These are phyloP conservation scores for Equus quagga DNA, from an alignment of 2,113 vertebrate species.

Conservation along the genomic window DNA sequence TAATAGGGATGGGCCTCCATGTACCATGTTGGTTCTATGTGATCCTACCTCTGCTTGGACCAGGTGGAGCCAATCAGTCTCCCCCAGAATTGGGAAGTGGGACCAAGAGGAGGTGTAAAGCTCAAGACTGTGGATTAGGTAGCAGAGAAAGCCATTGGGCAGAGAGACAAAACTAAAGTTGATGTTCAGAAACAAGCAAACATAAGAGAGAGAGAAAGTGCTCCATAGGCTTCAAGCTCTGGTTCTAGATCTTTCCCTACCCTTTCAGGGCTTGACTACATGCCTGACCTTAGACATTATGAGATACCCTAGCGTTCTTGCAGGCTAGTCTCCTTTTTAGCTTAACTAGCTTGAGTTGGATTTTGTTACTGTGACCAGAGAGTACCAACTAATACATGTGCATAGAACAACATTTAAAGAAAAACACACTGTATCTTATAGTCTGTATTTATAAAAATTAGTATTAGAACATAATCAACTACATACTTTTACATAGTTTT, in stretches of 20 bases:
- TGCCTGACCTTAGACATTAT: background rate
- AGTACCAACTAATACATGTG: conserved; percentile 5
- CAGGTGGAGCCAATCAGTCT: background rate
- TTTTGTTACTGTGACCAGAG: conserved; percentile 51
- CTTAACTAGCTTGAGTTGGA: conserved; percentile 38
- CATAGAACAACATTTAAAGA: conserved; percentile 29
- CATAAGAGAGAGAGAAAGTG: background rate
- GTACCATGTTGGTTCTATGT: background rate
- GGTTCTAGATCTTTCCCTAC: background rate
- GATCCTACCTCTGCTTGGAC: background rate
- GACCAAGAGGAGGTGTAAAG: background rate
- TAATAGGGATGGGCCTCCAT: background rate
- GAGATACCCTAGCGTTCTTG: background rate
- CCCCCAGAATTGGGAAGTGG: background rate
- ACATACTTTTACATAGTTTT: background rate
- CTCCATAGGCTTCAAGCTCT: conserved; percentile 7
- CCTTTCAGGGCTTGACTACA: background rate
- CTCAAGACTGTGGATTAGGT: conserved; percentile 6
- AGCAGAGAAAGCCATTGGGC: background rate
- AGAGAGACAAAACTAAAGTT: conserved; percentile 22
- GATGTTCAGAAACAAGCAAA: conserved; percentile 47
- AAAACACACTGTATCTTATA: background rate
- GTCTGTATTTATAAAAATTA: conserved; percentile 14
- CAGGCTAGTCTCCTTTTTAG: background rate
- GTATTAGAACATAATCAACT: background rate